Evolutionary conservation across 2,888 invertebrate genomes (phyloP), one percentile per base, ranked within the genome.

Genomic region (Apantesis nais): DNA sequence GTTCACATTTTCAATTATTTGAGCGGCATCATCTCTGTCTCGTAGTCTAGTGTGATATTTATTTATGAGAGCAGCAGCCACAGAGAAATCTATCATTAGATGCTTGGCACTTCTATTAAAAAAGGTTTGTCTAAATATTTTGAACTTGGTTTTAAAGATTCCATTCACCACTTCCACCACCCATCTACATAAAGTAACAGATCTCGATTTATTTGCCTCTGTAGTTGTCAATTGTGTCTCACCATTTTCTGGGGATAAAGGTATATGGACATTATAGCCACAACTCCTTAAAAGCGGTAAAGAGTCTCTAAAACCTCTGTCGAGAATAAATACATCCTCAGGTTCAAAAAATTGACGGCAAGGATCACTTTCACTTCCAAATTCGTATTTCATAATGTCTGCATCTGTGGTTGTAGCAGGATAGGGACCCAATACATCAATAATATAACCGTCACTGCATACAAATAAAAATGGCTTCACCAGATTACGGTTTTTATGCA

Each of bases 321-420:
- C 34, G 34, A 34, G 34, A 34, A 34, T 34, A 34, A 34, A 60
- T 60, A 60, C 62, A 62, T 62, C 62, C n/a, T 25, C 41, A 34
- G 16, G 39, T 39, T 39, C 22, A 34, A 62, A 62, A 22, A 25
- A 62, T n/a, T 39, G 31, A 22, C 62, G 39, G 14, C 31, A 39
- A 25, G 62, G 22, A 34, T 22, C 34, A 11, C 19, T 12, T 41
- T 62, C 41, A 25, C n/a, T 25, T 2, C 25, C 14, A 66, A 66
- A 66, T 29, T 66, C 60, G 7, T 66, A 29, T 58, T 52, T 66
- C 29, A 60, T 58, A 39, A 66, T 66, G 25, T 58, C 37, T 14
- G 66, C 58, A 66, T 66, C 66, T 41, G 60, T 55, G 22, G 66
- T 66, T 58, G 66, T 66, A 25, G 66, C 66, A 12, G 39, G 66